Base-by-base conservation (phyloP, 2,888 invertebrate species). In the Andrena flavipes region DNA sequence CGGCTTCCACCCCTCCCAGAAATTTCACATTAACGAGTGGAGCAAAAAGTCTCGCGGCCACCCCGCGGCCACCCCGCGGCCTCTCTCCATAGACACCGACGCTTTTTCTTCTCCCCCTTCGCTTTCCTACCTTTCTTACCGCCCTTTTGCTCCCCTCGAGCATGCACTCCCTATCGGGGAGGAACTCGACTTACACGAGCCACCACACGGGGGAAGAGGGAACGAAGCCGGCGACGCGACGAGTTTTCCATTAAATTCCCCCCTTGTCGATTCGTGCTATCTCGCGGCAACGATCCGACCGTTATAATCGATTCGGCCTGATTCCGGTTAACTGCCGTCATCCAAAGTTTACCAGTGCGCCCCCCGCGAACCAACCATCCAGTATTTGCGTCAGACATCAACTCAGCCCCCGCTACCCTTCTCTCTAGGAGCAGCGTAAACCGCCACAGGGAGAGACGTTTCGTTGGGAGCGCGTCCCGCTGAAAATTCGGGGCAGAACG, bases 271-370 rank as follows among this genome's bases (percentile, higher is more conserved):
- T 91, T 91, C 91, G 84, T 89, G 90, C 88, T 91, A 91, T 86
- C 88, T 84, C 87, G 84, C 86, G 82, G 88, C 87, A 88, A 88
- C 91, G 90, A 91, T 91, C 88, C 87, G 86, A 82, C 89, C 89
- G 91, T 91, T 91, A 91, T 92, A 92, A 92, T 92, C 91, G 91
- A 91, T 92, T 92, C 88, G 87, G 87, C 91, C 90, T 89, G 91
- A 92, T 92, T 91, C 90, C 89, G 90, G 91, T 91, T 91, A 92
- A 91, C 91, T 91, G 88, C 89, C 89, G 91, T 91, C 91, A 89
- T 89, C 89, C 85, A 85, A 92, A 92, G 91, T 92, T 92, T 91
- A 88, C 86, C 87, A 82, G 84, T 82, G 88, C 85, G 79, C 84
- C 80, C 64, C 62, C 75, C 82, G 80, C 86, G 88, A 83, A 72